Percentiles rank a stretch among this genome's conserved stretches.
Conservation (phyloP, 2,888 invertebrate species). For the Drosophila limbata region DNA sequence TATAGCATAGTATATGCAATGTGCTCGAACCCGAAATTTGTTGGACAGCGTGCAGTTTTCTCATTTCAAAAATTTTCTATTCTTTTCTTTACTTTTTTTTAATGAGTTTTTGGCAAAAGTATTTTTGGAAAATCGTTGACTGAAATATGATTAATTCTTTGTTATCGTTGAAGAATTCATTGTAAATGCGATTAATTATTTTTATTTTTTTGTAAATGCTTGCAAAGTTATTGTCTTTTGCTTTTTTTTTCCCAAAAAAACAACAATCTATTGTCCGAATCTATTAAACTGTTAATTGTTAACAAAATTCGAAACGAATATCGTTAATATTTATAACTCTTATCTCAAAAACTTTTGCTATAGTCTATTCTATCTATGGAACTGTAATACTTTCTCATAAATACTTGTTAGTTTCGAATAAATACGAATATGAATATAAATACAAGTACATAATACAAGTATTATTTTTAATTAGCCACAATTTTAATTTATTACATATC, state of each 20-base stretch:
- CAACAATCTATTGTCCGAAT: constrained; percentile 9
- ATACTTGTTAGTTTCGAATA: constrained; percentile 42
- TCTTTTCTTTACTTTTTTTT: background rate
- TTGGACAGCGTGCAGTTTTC: constrained; percentile 15
- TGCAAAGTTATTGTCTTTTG: constrained; percentile 72
- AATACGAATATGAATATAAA: constrained; percentile 19
- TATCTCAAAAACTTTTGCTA: constrained; percentile 9
- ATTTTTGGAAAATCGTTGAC: background rate
- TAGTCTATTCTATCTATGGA: constrained; percentile 28
- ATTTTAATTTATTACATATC: constrained; percentile 50
- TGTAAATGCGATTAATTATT: constrained; percentile 2
- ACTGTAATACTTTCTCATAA: constrained; percentile 48
- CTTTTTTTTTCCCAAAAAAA: constrained; percentile 33
- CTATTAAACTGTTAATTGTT: constrained; percentile 11
- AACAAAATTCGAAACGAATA: constrained; percentile 18
- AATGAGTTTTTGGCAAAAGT: constrained; percentile 5
- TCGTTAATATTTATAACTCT: constrained; percentile 2
- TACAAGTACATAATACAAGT: constrained; percentile 3
- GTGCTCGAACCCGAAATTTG: constrained; percentile 19
- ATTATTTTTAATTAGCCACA: constrained; percentile 16
- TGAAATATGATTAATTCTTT: background rate
- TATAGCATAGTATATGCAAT: constrained; percentile 14
- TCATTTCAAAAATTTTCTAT: too few relatives aligned
- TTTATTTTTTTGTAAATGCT: constrained; percentile 56
- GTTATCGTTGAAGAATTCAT: background rate